Evolutionary conservation across 2,797 vertebrate genomes (phyloP).

Genomic region (Scolopax bukidnonensis): DNA sequence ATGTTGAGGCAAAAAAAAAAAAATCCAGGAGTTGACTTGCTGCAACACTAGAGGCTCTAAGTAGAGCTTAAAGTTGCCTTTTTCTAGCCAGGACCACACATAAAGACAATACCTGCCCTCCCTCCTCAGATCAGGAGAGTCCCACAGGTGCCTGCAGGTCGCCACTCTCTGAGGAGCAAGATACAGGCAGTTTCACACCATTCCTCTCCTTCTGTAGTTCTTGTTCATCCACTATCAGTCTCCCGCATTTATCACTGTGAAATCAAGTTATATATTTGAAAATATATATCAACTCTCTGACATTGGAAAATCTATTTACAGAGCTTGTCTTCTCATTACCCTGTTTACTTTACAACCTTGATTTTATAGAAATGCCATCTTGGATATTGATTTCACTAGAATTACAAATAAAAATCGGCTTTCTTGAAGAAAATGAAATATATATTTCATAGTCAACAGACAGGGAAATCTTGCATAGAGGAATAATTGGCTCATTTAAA

Average conservation of each 20-base stretch:
- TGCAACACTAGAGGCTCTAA: background rate
- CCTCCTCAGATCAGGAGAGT: background rate
- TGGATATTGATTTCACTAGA: background rate
- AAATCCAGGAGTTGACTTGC: background rate
- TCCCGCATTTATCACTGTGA: background rate
- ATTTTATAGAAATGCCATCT: constrained; percentile 36
- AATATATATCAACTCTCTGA: background rate
- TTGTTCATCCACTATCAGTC: background rate
- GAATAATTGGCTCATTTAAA: constrained; percentile 29
- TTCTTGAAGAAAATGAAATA: constrained; percentile 24
- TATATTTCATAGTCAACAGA: constrained; percentile 7
- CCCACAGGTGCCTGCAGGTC: background rate
- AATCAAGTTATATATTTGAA: background rate
- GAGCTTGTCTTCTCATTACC: background rate
- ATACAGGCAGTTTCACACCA: background rate
- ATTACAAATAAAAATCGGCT: background rate
- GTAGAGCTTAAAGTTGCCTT: background rate
- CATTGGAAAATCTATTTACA: constrained; percentile 9
- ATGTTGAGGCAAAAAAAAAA: background rate
- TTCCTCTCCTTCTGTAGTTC: background rate
- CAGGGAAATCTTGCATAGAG: background rate
- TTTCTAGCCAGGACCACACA: background rate
- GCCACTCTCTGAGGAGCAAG: background rate
- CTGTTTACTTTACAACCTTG: constrained; percentile 18
- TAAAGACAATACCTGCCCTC: background rate